A percentile compares a stretch with the other conserved stretches of the same genome.
These are phyloP conservation scores for Tachina grossa DNA, from an alignment of 2,888 invertebrate genomes.

Conservation along the genomic window DNA sequence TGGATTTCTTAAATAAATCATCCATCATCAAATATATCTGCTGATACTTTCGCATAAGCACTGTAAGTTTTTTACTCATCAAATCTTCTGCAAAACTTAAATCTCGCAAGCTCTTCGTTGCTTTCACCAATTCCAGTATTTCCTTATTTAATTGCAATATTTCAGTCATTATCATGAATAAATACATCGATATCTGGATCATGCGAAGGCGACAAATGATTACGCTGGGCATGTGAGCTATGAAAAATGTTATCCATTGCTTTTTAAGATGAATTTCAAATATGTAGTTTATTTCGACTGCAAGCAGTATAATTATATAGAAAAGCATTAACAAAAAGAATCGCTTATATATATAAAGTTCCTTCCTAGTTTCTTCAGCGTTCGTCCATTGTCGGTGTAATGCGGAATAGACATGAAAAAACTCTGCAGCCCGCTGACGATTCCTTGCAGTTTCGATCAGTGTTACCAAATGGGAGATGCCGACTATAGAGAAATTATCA, in stretches of 20 bases:
- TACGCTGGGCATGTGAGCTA: conserved; percentile 66
- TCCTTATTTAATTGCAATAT: conserved; percentile 65
- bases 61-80: conserved; percentile 55
- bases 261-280: conserved; percentile 39
- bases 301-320: conserved; percentile 27
- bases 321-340: conserved; percentile 27
- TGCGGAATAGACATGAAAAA: conserved; percentile 59
- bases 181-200: conserved; percentile 66
- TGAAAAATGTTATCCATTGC: conserved; percentile 58
- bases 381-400: conserved; percentile 63
- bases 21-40: conserved; percentile 66
- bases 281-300: conserved; percentile 55
- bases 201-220: conserved; percentile 66
- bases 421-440: conserved; percentile 29
- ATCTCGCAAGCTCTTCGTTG: conserved; percentile 1
- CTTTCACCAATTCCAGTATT: conserved; percentile 42
- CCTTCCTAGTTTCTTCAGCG: not conserved
- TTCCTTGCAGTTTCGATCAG: conserved; percentile 61
- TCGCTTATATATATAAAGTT: conserved; percentile 55
- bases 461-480: conserved; percentile 61
- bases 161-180: conserved; percentile 69
- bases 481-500: conserved; percentile 61
- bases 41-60: conserved; percentile 62
- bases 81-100: conserved; percentile 40
- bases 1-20: conserved; percentile 56